Conservation (phyloP, 2,888 invertebrate species). For the Drosophila pegasa region DNA sequence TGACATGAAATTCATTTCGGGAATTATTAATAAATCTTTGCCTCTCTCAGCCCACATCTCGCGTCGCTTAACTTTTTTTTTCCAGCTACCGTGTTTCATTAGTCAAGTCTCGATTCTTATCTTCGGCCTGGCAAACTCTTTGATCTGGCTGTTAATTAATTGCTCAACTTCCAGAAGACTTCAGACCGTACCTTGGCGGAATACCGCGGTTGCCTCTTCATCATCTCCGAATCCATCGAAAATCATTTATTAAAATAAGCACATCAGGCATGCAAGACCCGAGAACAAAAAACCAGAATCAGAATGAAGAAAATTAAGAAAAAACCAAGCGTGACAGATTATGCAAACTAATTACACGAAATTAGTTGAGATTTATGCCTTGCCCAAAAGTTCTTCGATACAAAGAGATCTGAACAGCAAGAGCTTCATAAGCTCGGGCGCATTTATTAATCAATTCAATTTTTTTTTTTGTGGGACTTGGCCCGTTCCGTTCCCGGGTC, state of each 20-base stretch:
- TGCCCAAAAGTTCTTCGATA: constrained; percentile 34
- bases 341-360: constrained; percentile 79
- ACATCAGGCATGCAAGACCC: constrained; percentile 56
- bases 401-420: constrained; percentile 12
- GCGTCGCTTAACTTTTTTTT: not conserved
- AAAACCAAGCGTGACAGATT: constrained; percentile 73
- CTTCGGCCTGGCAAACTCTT: constrained; percentile 49
- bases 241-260: constrained; percentile 76
- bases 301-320: constrained; percentile 35
- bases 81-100: constrained; percentile 14
- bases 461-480: constrained; percentile 68
- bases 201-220: constrained; percentile 45
- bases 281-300: constrained; percentile 30
- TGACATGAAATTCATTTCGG: not conserved
- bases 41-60: not conserved
- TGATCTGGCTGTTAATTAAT: constrained; percentile 43
- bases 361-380: constrained; percentile 76
- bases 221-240: constrained; percentile 65
- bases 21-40: not conserved
- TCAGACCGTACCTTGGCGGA: constrained; percentile 56
- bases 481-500: constrained; percentile 43
- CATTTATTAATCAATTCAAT: constrained; percentile 76
- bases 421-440: constrained; percentile 32
- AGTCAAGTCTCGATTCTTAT: constrained; percentile 22
- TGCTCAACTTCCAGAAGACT: constrained; percentile 38